phyloP scores from a whole-genome alignment of 2,113 vertebrate species.

The Hyaena hyaena region DNA sequence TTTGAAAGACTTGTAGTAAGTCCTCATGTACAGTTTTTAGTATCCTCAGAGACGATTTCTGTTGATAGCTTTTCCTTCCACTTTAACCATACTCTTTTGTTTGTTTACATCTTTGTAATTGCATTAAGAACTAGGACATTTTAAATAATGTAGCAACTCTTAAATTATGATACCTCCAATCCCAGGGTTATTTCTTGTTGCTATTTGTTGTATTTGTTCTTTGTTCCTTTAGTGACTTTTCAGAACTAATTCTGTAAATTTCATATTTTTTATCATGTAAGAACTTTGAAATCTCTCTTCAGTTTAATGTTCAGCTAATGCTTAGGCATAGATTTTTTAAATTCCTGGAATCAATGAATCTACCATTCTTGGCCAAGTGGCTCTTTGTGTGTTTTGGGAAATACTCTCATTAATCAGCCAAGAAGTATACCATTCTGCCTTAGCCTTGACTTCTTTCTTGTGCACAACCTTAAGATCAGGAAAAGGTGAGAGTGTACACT shows the following conservation, averaged over 20 bases:
- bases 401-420: neutral
- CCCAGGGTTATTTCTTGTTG: neutral
- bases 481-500: neutral
- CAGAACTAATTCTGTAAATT: neutral
- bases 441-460: constrained; percentile 10
- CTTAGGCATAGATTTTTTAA: neutral
- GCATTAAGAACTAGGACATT: neutral
- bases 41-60: neutral
- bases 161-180: neutral
- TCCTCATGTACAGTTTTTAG: neutral
- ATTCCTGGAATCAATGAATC: neutral
- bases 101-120: neutral
- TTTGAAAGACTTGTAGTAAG: neutral
- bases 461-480: neutral
- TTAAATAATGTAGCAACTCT: constrained; percentile 9
- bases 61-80: neutral
- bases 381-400: neutral
- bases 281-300: neutral
- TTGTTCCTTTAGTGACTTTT: neutral
- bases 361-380: neutral
- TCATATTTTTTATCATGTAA: neutral
- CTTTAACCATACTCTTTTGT: neutral
- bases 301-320: neutral
- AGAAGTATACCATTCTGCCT: neutral
- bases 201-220: neutral